Evolutionary conservation across 2,113 vertebrate species (phyloP).

Genomic region (Corydoras maculifer): DNA sequence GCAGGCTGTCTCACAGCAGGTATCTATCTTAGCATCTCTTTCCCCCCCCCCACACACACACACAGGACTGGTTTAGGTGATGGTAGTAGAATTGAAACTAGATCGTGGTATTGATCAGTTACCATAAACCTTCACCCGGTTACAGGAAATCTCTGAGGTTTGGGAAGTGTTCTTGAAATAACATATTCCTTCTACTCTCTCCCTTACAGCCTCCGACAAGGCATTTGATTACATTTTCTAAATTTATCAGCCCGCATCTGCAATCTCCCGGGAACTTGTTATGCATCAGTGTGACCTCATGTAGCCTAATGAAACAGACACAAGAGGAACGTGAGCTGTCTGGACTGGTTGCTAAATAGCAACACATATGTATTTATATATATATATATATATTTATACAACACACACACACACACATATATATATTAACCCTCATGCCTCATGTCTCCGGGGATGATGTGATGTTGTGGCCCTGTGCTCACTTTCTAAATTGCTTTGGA

Average conservation of each 20-base stretch:
- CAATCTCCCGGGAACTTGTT: slow-evolving; percentile 13
- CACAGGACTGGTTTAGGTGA: neutral
- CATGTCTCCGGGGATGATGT: too few species aligned
- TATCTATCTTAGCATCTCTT: slow-evolving; percentile 43
- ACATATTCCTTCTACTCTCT: slow-evolving; percentile 10
- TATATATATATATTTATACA: too few species aligned
- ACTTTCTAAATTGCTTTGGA: too few species aligned
- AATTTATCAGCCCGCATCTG: slow-evolving; percentile 15
- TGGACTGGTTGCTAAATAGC: neutral
- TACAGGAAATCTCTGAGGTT: slow-evolving; percentile 3
- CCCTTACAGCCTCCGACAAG: neutral
- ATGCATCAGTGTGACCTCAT: slow-evolving; percentile 12
- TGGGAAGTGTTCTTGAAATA: neutral
- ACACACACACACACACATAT: too few species aligned
- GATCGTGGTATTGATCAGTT: too few species aligned
- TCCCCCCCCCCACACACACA: neutral
- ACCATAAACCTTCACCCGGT: slow-evolving; percentile 6
- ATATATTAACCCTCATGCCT: too few species aligned
- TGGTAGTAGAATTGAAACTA: neutral
- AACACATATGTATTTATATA: too few species aligned
- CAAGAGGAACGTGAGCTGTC: slow-evolving; percentile 17
- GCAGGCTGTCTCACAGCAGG: slow-evolving; percentile 83
- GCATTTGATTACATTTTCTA: slow-evolving; percentile 30
- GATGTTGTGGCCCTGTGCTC: too few species aligned
- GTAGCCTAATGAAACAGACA: slow-evolving; percentile 11